Base-by-base conservation (phyloP, 2,113 vertebrate species). In the Pipa parva region DNA sequence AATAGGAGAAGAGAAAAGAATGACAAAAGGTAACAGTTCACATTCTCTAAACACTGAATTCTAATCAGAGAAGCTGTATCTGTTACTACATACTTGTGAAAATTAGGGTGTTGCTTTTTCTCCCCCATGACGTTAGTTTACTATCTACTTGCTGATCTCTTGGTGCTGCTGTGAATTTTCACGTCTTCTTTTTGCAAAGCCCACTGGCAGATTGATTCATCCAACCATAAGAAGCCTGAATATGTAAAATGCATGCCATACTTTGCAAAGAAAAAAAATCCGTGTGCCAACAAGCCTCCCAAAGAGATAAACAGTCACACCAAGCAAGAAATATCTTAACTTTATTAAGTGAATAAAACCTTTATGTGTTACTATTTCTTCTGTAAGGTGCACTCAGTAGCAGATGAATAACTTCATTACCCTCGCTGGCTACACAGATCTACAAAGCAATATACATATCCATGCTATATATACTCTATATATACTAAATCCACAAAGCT, bases 71-170 rank as follows among this genome's bases (percentile, higher is more conserved):
- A 10, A 54, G 49, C 27, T 51, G 46, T 51, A 56, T 68, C 55
- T 63, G 28, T 45, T 25, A 20, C 63, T 31, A 8, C 5, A 12
- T 61, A 24, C 37, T 60, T 69, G 63, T 7, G 42, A 68, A 33
- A 37, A 24, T 63, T 58, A 18, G 58, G 63, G 56, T 71, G 39
- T 63, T 56, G 66, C 28, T 22, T 70, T 45, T 68, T 21, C 55
- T 5, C 24, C 18, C 2, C 3, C 12, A 37, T 24, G 26, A 17
- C 42, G 55, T 51, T 33, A 74, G 45, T 28, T 52, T 52, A 51
- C 52, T 25, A 31, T 24, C 63, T 52, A 3, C 20, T 58, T 27
- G 29, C 51, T 48, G 15, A 58, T 58, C 27, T 59, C 27, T 25
- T 12, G 20, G 18, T 57, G 27, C 20, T 7, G 42, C 39, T 42